Evolutionary conservation across 1,140 invertebrate genomes (phyloP), one percentile per base, ranked within the genome.

Genomic region (Zaprionus africanus): DNA sequence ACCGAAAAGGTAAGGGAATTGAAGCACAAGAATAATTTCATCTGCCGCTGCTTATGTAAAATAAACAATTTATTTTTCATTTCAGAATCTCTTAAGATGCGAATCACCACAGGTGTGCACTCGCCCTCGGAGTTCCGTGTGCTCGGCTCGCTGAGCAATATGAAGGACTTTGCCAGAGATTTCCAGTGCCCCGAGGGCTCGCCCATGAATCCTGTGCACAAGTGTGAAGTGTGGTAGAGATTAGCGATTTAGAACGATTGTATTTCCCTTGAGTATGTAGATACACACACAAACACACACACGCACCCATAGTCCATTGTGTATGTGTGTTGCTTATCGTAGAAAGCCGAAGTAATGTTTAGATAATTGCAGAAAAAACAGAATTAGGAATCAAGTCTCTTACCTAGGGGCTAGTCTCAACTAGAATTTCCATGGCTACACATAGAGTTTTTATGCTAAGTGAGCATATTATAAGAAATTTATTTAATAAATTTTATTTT

Each of bases 131-230:
- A 95, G 66, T 98, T 96, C 94, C 95, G 98, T 38, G 97, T 99
- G 0, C 94, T 97, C 51, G 98, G 98, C 5, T 97, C 98, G 0
- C 93, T 99, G 17, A 97, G 97, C 36, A 99, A 99, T 92, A 96
- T 97, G 93, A 94, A 95, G 57, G 96, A 98, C 64, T 99, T 99
- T 93, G 94, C 97, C 1, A 93, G 94, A 64, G 97, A 98, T 92
- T 99, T 98, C 93, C 95, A 96, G 54, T 99, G 98, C 93, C 96
- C 97, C 0, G 64, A 93, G 1, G 96, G 96, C 2, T 95, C 96
- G 0, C 95, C 94, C 31, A 98, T 99, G 97, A 99, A 99, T 93
- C 97, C 98, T 1, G 83, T 92, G 15, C 94, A 97, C 0, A 99
- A 98, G 92, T 99, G 98, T 93, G 94, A 94, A 90, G 95, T 97